A percentile compares a stretch with the other conserved stretches of the same genome.
These are phyloP conservation scores for Diplazon laetatorius DNA, from an alignment of 2,888 invertebrate genomes.

Conservation along the genomic window DNA sequence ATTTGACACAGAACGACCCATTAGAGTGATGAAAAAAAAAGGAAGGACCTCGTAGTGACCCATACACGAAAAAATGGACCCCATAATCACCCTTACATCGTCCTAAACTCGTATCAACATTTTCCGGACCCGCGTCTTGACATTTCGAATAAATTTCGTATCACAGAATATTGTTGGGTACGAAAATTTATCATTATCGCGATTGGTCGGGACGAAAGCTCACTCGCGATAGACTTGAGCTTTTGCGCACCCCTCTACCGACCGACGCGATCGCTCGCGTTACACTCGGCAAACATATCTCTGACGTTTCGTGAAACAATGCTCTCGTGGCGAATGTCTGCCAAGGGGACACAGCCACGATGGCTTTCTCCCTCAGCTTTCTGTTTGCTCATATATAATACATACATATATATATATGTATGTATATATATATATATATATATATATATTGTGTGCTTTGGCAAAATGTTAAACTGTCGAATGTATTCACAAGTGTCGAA, in stretches of 20 bases:
- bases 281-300: constrained; percentile 23
- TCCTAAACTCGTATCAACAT: too few species aligned
- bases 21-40: too few species aligned
- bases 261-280: constrained; percentile 2
- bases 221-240: too few species aligned
- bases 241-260: too few species aligned
- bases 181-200: constrained; percentile 38
- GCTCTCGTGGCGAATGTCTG: constrained; percentile 46
- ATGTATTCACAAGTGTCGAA: constrained; percentile 64
- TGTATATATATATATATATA: not conserved
- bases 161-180: constrained; percentile 34
- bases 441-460: constrained; percentile 24
- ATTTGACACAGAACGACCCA: too few species aligned
- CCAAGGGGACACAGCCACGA: constrained; percentile 13
- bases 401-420: not conserved
- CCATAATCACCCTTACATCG: too few species aligned
- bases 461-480: constrained; percentile 52
- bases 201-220: too few species aligned
- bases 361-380: not conserved
- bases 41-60: too few species aligned
- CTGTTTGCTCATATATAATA: not conserved
- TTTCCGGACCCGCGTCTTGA: too few species aligned
- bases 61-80: too few species aligned
- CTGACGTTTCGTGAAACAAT: constrained; percentile 42
- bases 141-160: constrained; percentile 7